phyloP scores from a whole-genome alignment of 2,888 invertebrate genomes.

The Hoplodrina blanda region DNA sequence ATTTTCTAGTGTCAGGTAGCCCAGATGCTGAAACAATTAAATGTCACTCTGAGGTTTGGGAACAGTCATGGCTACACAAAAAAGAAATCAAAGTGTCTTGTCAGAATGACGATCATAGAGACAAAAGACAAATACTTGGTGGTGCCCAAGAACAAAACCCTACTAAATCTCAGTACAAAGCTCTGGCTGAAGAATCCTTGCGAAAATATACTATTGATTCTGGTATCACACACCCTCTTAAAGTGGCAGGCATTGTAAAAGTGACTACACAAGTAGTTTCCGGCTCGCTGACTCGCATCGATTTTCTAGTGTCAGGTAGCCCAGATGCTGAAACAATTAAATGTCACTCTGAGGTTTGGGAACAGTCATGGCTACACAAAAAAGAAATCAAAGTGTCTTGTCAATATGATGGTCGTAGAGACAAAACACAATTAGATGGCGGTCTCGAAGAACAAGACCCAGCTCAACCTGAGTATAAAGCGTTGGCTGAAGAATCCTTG shows the following conservation, averaged over 20 bases:
- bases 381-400: conserved; percentile 25
- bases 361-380: background rate
- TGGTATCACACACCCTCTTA: conserved; percentile 38
- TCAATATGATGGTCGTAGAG: too few relatives aligned
- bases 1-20: conserved; percentile 19
- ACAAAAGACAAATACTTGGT: conserved; percentile 31
- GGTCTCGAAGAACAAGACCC: too few relatives aligned
- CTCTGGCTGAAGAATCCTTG: conserved; percentile 66
- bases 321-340: background rate
- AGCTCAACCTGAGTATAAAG: too few relatives aligned
- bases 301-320: conserved; percentile 47
- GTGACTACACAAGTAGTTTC: conserved; percentile 62
- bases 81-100: conserved; percentile 54
- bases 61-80: conserved; percentile 52
- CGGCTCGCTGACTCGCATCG: conserved; percentile 53
- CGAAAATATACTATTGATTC: conserved; percentile 57
- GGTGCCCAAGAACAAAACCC: conserved; percentile 40
- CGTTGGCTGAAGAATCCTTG: too few relatives aligned
- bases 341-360: conserved; percentile 16
- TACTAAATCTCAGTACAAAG: conserved; percentile 57
- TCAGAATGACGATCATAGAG: conserved; percentile 43
- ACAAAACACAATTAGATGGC: too few relatives aligned
- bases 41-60: conserved; percentile 62
- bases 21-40: conserved; percentile 21
- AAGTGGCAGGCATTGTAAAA: conserved; percentile 48